Conservation (phyloP, 2,113 vertebrate species). For the Rhizomys pruinosus region DNA sequence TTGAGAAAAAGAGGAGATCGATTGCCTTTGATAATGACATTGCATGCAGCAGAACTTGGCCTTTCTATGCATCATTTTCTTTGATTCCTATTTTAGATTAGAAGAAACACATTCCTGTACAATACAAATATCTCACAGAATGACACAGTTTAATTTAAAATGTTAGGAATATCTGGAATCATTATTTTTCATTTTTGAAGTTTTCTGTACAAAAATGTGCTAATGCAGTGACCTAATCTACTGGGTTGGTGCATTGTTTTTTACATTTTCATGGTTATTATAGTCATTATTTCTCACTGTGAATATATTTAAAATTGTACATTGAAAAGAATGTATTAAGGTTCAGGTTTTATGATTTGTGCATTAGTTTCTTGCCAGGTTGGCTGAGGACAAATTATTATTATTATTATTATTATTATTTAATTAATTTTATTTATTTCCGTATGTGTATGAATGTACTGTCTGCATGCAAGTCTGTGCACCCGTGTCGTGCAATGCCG, state of each 20-base stretch:
- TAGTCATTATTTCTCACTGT: neutral
- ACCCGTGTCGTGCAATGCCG: too few species aligned
- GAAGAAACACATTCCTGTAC: slow-evolving; percentile 10
- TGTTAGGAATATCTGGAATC: neutral
- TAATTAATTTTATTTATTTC: too few species aligned
- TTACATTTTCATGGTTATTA: slow-evolving; percentile 1
- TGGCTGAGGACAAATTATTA: neutral
- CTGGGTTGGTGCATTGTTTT: neutral
- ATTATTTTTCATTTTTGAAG: neutral
- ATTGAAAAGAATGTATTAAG: neutral
- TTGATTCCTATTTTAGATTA: neutral
- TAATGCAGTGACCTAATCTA: neutral
- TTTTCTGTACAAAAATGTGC: neutral
- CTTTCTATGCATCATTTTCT: too few species aligned
- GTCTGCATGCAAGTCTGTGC: too few species aligned
- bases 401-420: too few species aligned
- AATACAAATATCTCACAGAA: neutral
- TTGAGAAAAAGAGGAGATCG: neutral
- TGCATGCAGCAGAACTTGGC: neutral
- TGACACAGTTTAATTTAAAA: slow-evolving; percentile 12
- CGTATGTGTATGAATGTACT: too few species aligned
- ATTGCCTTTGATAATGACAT: neutral
- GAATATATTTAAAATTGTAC: neutral
- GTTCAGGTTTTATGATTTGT: neutral
- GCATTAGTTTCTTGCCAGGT: neutral